Evolutionary conservation across 2,113 vertebrate species (phyloP), one percentile per base, ranked within the genome.

Genomic region (Nansenia antarctica): DNA sequence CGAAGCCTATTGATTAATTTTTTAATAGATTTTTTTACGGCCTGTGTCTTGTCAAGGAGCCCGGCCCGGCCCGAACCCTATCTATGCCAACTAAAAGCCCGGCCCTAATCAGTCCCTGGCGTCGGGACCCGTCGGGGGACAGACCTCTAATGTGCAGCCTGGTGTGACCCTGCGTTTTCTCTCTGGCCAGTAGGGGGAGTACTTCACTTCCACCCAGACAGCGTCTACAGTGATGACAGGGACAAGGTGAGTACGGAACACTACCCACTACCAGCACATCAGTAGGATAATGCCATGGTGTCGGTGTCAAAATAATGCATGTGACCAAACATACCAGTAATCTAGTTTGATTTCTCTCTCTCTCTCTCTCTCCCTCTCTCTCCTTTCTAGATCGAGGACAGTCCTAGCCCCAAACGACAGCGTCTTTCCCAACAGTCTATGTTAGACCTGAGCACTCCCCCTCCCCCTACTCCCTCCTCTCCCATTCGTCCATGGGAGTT

Each of bases 401-500:
- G 96, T 78, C 96, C 98, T 14, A 98, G 96, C 87, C 96, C 96
- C 3, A 99, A 99, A 90, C 92, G 98, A 78, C 98, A 96, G 31
- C 94, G 97, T 69, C 95, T 99, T 80, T 98, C 98, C 9, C 92
- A 93, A 86, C 95, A 95, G 90, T 94, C 97, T 61, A 94, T 98
- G 81, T 94, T 98, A 73, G 97, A 99, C 83, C 94, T 96, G 62
- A 86, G 93, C 67, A 85, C 94, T 14, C 90, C 92, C 64, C 95
- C 96, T 71, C 94, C 96, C 78, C 94, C 96, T 63, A 93, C 95
- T 62, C 94, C 97, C 9, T 97, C 98, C 62, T 95, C 98, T 29
- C 98, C 98, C 88, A 98, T 98, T 93, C 94, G 95, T 80, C 97
- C 98, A 85, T 98, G 98, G 98, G 98, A 99, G 92, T 93, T 98